Evolutionary conservation across 2,888 invertebrate species (phyloP).

Genomic region (Lycia hirtaria): DNA sequence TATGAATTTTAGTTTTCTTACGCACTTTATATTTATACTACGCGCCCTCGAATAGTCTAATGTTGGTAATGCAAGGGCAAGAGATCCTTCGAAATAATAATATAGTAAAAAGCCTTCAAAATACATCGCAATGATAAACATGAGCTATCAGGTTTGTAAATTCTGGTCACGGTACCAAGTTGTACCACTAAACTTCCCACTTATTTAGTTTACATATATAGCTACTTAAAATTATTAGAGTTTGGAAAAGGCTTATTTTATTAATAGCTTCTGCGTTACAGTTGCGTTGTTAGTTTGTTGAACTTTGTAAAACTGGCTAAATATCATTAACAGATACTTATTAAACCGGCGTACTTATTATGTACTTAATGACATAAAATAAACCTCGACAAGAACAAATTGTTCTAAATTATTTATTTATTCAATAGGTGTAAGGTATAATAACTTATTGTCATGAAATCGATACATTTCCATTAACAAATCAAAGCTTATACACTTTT

Average conservation of each 20-base stretch:
- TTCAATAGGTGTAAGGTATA: conserved; percentile 15
- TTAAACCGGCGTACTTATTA: conserved; percentile 30
- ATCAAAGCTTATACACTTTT: conserved; percentile 29
- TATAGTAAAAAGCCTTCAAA: not conserved
- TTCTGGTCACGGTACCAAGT: conserved; percentile 5
- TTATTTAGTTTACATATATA: too few relatives aligned
- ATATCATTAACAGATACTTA: conserved; percentile 4
- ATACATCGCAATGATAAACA: not conserved
- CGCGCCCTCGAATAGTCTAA: conserved; percentile 13
- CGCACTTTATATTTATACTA: conserved; percentile 8
- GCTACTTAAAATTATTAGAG: too few relatives aligned
- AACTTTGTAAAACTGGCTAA: not conserved
- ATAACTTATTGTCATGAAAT: conserved; percentile 25
- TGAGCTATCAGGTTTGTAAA: not conserved
- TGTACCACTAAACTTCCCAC: too few relatives aligned
- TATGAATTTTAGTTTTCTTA: conserved; percentile 26
- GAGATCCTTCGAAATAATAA: not conserved
- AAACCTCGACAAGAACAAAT: conserved; percentile 23
- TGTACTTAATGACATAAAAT: conserved; percentile 31
- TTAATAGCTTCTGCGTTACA: not conserved
- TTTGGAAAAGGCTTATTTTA: too few relatives aligned
- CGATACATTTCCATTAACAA: conserved; percentile 27
- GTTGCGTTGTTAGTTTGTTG: not conserved
- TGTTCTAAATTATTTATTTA: conserved; percentile 28
- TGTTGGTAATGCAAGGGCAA: not conserved